phyloP scores from a whole-genome alignment of 2,113 vertebrate species.

The Labrus mixtus region DNA sequence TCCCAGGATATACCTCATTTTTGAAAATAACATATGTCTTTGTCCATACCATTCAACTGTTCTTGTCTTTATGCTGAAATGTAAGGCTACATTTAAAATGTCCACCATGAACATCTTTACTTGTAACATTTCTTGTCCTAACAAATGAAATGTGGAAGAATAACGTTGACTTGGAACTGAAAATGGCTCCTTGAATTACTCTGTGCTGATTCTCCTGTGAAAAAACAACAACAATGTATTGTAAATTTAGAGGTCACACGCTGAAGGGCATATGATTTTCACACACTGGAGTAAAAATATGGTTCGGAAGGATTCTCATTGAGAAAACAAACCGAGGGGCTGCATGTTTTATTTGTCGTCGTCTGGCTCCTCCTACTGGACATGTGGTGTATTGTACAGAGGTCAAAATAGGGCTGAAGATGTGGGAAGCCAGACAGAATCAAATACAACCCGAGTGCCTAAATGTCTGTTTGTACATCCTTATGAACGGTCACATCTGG shows the following conservation, averaged over 20 bases:
- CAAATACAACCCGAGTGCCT: background rate
- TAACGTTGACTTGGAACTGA: background rate
- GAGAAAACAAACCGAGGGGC: conserved; percentile 31
- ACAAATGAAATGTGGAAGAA: background rate
- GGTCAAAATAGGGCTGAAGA: background rate
- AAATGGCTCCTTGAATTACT: background rate
- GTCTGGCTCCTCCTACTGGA: conserved; percentile 71
- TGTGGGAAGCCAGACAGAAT: background rate
- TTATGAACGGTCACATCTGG: no score
- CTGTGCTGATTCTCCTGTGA: background rate
- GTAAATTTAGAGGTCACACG: conserved; percentile 54
- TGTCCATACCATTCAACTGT: no score
- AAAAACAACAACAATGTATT: background rate
- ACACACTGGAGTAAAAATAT: conserved; percentile 46
- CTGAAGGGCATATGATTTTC: conserved; percentile 25
- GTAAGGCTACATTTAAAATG: no score
- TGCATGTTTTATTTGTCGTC: background rate
- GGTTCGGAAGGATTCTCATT: conserved; percentile 43
- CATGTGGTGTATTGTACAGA: background rate
- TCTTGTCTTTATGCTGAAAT: no score
- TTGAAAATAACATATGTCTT: no score
- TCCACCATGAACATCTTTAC: no score
- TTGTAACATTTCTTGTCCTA: background rate
- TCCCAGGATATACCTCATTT: no score
- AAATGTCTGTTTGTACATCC: background rate